phyloP scores from a whole-genome alignment of 2,113 vertebrate genomes.

The Stomatorhinus ivindoensis region DNA sequence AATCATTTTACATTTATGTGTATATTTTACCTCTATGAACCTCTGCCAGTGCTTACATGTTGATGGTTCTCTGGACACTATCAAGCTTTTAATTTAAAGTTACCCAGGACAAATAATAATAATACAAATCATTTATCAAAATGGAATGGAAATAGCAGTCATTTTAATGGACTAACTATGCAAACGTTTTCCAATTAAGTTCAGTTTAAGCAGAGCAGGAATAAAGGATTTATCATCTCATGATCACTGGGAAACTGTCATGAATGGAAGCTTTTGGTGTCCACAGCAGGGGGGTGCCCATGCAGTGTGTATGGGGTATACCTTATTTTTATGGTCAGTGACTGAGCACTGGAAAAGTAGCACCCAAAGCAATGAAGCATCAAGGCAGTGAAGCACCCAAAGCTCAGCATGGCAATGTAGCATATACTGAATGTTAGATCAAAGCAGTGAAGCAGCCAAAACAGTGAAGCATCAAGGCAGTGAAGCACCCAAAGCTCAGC shows the following conservation, averaged over 20 bases:
- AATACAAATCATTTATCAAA: background rate
- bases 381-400: too few species aligned
- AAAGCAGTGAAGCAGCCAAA: too few species aligned
- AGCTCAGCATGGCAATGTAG: too few species aligned
- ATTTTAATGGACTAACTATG: too few species aligned
- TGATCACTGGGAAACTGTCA: background rate
- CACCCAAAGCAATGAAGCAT: too few species aligned
- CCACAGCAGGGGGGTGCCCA: background rate
- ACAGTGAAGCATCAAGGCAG: too few species aligned
- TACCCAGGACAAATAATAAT: background rate
- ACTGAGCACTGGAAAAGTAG: background rate
- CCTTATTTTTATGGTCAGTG: background rate
- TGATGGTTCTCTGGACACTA: background rate
- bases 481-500: background rate
- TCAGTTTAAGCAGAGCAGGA: too few species aligned
- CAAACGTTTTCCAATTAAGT: too few species aligned
- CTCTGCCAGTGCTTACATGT: background rate
- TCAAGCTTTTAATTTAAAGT: background rate
- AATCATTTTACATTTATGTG: background rate
- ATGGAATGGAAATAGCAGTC: too few species aligned
- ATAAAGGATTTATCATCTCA: too few species aligned
- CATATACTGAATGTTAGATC: too few species aligned
- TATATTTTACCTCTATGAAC: background rate
- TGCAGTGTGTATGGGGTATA: background rate
- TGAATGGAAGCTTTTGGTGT: background rate